Base-by-base conservation (phyloP, 2,113 vertebrate species). In the Rhegmatorhina hoffmannsi region DNA sequence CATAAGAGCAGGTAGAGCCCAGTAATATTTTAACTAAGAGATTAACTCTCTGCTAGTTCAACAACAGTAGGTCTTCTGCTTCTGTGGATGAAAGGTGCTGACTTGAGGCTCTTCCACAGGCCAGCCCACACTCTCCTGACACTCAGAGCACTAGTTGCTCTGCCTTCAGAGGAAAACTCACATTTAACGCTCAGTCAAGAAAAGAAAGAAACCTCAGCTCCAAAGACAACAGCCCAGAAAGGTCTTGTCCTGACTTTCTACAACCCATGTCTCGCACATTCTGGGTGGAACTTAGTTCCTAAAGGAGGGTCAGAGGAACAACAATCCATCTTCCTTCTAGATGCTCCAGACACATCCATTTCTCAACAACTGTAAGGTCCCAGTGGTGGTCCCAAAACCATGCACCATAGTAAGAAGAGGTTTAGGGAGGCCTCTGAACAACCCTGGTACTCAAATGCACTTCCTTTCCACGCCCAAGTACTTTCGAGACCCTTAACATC, bases 1-100 rank as follows among this genome's bases (percentile, higher is more conserved):
- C 94, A 76, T 94, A 97, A 95, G 75, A 87, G 82, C 81, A 77
- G 81, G 90, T 80, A 91, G 87, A 91, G 81, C 49, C 56, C 96
- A 78, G 96, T 97, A 96, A 97, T 72, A 95, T 81, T 97, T 97
- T 97, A 97, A 97, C 97, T 85, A 94, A 6, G 18, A 94, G 84
- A 90, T 94, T 91, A 96, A 94, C 87, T 78, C 81, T 91, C 75
- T 78, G 88, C 67, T 84, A 87, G 47, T 82, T 91, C 64, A 95
- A 89, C 50, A 92, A 93, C 94, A 95, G 88, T 86, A 24, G n/a
- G 77, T 87, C 60, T 78, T 87, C 90, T 97, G 72, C 95, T 79
- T 92, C 88, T 92, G 64, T 84, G 90, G 76, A 93, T 5, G 13
- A 92, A 92, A 36, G 36, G 72, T 92, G 93, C 94, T 97, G 90